Evolutionary conservation across 1,140 invertebrate genomes (phyloP).

Genomic region (Papilio dardanus): DNA sequence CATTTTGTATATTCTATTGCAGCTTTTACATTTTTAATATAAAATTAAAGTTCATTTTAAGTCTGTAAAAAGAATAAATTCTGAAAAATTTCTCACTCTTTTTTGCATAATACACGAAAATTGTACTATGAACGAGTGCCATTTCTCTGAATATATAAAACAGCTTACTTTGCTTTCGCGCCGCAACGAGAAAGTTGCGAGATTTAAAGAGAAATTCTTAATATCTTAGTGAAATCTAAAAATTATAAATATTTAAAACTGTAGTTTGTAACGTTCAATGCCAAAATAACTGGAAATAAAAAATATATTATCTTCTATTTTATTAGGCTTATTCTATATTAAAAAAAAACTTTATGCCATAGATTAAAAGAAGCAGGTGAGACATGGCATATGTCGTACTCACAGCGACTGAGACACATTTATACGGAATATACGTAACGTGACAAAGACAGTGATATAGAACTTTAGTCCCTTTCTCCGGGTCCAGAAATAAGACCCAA

Average conservation of each 20-base stretch:
- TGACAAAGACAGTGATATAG: too few species aligned
- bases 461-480: too few species aligned
- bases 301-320: too few species aligned
- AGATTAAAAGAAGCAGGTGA: too few species aligned
- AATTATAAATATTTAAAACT: background rate
- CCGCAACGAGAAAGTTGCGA: background rate
- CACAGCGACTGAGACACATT: too few species aligned
- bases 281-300: too few species aligned
- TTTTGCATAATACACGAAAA: conserved; percentile 18
- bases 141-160: background rate
- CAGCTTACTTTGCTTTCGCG: conserved; percentile 6
- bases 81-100: background rate
- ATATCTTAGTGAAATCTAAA: background rate
- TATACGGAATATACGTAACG: too few species aligned
- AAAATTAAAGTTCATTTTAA: background rate
- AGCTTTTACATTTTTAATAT: background rate
- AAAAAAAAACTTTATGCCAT: too few species aligned
- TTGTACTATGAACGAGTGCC: conserved; percentile 8
- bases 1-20: background rate
- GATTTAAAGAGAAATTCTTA: background rate
- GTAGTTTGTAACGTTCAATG: background rate
- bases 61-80: background rate
- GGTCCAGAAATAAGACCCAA: too few species aligned
- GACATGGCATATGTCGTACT: too few species aligned
- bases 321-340: too few species aligned